These are phyloP conservation scores for Busseola fusca DNA, from an alignment of 2,888 invertebrate species.

Conservation along the genomic window DNA sequence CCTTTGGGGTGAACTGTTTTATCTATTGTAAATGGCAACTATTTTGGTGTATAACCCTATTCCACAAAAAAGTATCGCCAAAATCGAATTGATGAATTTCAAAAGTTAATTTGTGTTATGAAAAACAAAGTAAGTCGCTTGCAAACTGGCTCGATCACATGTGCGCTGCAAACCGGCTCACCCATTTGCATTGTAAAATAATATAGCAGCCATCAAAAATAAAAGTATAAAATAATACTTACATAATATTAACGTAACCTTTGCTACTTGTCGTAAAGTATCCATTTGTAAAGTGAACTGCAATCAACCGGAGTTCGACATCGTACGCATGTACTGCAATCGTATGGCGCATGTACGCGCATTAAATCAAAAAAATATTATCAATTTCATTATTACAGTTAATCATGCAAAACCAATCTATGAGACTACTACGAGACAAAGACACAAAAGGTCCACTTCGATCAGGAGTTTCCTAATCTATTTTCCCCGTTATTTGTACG, in stretches of 20 bases:
- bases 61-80: neutral
- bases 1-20: neutral
- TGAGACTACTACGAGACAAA: neutral
- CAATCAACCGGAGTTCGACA: neutral
- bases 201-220: neutral
- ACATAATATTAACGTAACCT: neutral
- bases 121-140: too few species aligned
- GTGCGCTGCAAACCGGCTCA: neutral
- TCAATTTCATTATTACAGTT: slow-evolving; percentile 24
- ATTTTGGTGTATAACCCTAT: neutral
- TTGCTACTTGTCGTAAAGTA: neutral
- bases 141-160: neutral
- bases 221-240: slow-evolving; percentile 5
- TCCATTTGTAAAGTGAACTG: slow-evolving; percentile 11
- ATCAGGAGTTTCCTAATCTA: neutral
- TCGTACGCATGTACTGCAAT: too few species aligned
- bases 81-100: neutral
- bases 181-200: neutral
- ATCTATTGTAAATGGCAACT: neutral
- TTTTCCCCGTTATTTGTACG: neutral
- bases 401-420: slow-evolving; percentile 12
- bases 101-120: neutral
- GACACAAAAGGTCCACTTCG: neutral
- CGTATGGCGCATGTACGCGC: neutral
- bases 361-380: slow-evolving; percentile 2